Conservation (phyloP, 2,888 invertebrate genomes). For the Oligia latruncula region DNA sequence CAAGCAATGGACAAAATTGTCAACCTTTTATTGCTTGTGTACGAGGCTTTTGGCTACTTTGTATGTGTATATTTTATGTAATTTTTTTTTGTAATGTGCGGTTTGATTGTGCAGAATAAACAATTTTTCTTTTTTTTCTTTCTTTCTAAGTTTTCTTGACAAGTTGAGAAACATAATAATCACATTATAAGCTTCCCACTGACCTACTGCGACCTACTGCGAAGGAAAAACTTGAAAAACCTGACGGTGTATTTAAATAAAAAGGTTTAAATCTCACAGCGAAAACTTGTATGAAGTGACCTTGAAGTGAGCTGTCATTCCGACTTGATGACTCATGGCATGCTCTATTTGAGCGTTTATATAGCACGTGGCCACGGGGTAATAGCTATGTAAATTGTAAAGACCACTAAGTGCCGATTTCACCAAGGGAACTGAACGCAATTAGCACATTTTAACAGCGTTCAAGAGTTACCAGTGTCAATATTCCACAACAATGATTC, state of each 20-base stretch:
- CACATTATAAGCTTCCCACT: background rate
- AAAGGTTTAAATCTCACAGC: accelerated
- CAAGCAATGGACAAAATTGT: background rate
- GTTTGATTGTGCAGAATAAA: background rate
- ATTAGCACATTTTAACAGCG: background rate
- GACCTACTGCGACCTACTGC: background rate
- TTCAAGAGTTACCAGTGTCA: background rate
- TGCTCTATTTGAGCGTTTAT: background rate
- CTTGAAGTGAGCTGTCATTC: background rate
- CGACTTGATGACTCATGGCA: background rate
- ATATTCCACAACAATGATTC: background rate
- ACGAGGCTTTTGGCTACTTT: background rate
- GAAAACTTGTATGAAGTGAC: background rate
- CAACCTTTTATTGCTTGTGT: background rate
- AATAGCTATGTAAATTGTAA: background rate
- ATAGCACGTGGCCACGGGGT: background rate
- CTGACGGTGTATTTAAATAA: background rate
- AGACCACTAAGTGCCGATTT: background rate
- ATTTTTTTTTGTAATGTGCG: background rate
- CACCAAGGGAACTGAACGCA: background rate
- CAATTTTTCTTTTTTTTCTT: background rate
- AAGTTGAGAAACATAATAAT: background rate
- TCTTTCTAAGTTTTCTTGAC: background rate
- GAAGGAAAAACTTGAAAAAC: background rate
- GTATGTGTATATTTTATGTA: background rate